These are phyloP conservation scores for Eristalis intricaria DNA, from an alignment of 2,888 invertebrate genomes.

Conservation along the genomic window DNA sequence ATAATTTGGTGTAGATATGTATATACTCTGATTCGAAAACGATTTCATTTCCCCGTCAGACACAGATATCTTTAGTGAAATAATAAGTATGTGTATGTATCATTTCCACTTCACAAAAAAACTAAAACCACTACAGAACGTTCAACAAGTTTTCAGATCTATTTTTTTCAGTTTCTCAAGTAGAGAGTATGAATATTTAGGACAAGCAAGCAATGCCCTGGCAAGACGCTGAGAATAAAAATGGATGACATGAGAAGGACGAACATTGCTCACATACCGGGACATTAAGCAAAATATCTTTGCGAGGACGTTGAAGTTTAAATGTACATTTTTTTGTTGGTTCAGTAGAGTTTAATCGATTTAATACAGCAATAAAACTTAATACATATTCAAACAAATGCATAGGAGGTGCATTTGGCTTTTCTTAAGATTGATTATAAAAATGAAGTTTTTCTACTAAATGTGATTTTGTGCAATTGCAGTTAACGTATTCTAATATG, in stretches of 20 bases:
- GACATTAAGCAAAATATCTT: conserved; percentile 67
- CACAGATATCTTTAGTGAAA: conserved; percentile 29
- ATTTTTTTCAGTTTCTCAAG: conserved; percentile 52
- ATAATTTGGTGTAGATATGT: background rate
- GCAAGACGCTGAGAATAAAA: conserved; percentile 49
- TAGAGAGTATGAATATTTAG: conserved; percentile 66
- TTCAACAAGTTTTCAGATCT: conserved; percentile 65
- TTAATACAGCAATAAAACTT: conserved; percentile 56
- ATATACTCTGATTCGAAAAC: conserved; percentile 33
- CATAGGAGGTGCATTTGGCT: background rate
- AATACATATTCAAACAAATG: conserved; percentile 4
- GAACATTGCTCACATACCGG: conserved; percentile 65
- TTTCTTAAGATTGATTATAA: conserved; percentile 45
- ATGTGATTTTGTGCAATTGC: background rate
- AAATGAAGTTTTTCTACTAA: conserved; percentile 18
- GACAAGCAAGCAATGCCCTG: conserved; percentile 59
- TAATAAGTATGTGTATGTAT: conserved; percentile 25
- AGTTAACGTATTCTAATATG: too few relatives aligned
- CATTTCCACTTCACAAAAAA: conserved; percentile 27
- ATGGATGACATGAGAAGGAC: conserved; percentile 67
- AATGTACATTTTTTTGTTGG: conserved; percentile 32
- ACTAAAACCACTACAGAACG: conserved; percentile 47
- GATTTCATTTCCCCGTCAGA: conserved; percentile 43
- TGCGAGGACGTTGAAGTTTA: conserved; percentile 43
- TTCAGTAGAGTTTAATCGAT: conserved; percentile 55